These are phyloP conservation scores for Carlito syrichta DNA, from an alignment of 2,113 vertebrate genomes.

Conservation along the genomic window DNA sequence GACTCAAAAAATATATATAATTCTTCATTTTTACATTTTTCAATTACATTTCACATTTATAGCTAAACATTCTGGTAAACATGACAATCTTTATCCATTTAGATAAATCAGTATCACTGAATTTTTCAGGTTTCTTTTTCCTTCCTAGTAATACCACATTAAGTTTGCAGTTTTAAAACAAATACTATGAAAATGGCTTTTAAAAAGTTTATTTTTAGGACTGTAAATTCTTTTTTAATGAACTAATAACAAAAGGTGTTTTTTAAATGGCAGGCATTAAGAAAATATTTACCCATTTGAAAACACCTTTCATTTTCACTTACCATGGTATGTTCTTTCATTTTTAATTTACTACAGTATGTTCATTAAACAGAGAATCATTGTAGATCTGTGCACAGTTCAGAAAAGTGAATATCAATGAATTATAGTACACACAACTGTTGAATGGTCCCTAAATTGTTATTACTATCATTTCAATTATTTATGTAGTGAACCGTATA, in stretches of 20 bases:
- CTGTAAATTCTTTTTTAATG: neutral
- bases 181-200: neutral
- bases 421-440: constrained; percentile 51
- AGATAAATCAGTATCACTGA: constrained; percentile 6
- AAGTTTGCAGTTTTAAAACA: constrained; percentile 44
- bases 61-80: constrained; percentile 1
- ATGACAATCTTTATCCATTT: neutral
- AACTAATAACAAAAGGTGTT: neutral
- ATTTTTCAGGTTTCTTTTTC: neutral
- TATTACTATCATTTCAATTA: constrained; percentile 71
- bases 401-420: constrained; percentile 45
- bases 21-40: constrained; percentile 44
- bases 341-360: constrained; percentile 53
- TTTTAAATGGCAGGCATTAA: constrained; percentile 42
- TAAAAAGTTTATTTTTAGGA: constrained; percentile 13
- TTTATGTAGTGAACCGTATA: constrained; percentile 71
- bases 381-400: constrained; percentile 8
- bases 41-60: neutral
- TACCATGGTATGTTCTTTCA: constrained; percentile 41
- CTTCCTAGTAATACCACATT: neutral
- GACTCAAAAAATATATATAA: no score
- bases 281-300: constrained; percentile 28
- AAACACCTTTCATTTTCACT: constrained; percentile 58
- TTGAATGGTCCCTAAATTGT: constrained; percentile 64
- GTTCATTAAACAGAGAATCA: constrained; percentile 45